Conservation (phyloP, 2,113 vertebrate genomes). For the Dipodomys stephensi region DNA sequence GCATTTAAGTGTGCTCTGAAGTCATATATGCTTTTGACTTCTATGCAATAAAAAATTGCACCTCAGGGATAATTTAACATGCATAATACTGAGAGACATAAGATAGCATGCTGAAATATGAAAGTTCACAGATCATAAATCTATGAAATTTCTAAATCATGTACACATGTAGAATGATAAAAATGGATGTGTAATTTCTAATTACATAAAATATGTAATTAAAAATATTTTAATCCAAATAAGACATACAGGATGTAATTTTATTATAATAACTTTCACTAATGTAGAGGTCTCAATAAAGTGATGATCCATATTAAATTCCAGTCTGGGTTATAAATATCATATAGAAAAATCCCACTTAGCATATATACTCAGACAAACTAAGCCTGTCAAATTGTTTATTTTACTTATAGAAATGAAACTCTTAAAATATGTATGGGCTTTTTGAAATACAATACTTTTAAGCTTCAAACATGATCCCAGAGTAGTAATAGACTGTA, state of each 20-base stretch:
- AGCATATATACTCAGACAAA: too few relatives aligned
- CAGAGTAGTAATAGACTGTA: not conserved
- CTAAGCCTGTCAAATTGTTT: not conserved
- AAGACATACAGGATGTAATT: slow-evolving; percentile 46
- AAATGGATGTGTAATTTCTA: not conserved
- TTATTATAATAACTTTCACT: slow-evolving; percentile 46
- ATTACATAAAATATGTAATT: slow-evolving; percentile 45
- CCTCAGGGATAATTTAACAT: not conserved
- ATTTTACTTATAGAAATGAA: not conserved
- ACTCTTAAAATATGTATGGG: not conserved
- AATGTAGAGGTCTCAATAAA: slow-evolving; percentile 67
- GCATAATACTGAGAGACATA: slow-evolving; percentile 27
- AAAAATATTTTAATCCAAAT: slow-evolving; percentile 64
- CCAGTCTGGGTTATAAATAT: slow-evolving; percentile 73
- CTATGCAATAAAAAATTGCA: not conserved
- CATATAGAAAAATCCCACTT: not conserved
- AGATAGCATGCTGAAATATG: slow-evolving; percentile 21
- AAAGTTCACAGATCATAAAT: not conserved
- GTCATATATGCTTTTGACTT: not conserved
- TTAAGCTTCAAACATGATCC: not conserved
- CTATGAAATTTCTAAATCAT: slow-evolving; percentile 34
- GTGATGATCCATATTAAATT: slow-evolving; percentile 74
- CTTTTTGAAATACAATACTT: not conserved
- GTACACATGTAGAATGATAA: slow-evolving; percentile 12
- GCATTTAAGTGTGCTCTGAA: slow-evolving; percentile 28